Base-by-base conservation (phyloP, 2,888 invertebrate genomes). In the Drosophila meridiana region DNA sequence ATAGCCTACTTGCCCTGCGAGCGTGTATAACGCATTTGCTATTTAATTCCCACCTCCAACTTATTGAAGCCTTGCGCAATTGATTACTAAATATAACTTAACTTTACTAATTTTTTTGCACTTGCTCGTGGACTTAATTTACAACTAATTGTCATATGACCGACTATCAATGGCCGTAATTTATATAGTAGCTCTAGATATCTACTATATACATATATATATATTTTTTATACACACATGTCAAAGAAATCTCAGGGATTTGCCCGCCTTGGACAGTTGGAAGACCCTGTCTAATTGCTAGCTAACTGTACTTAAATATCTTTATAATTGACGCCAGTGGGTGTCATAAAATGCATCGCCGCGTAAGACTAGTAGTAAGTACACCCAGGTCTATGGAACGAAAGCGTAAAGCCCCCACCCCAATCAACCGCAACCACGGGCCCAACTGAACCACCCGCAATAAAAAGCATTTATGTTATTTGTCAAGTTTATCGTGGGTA, bases 121-220 rank as follows among this genome's bases (percentile, higher is more conserved):
- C 57, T 75, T 79, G 75, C 60, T 26, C 59, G 52, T 66, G 70
- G 80, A 58, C 65, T 87, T 90, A 87, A 89, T 89, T 88, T 88
- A 87, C 71, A 90, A 87, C 90, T 90, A 90, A 91, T 90, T 91
- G 90, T 91, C 91, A 91, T 90, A 88, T 91, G 91, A 91, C 91
- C 80, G 72, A 76, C 83, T 88, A 83, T 78, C 80, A 78, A 87
- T 79, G 73, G 76, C 80, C 58, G 79, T 76, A 80, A 79, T 77
- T 79, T 78, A 83, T 78, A 85, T 57, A 52, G 38, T 52, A n/a
- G 7, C 40, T 6, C 6, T 13, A 40, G 40, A n/a, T 42, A 42
- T 42, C 42, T 20, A 13, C 26, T 13, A 26, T 36, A 52, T 6
- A 20, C 34, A 20, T 52, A 5, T 11, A 28, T 38, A 20, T 8